Evolutionary conservation across 2,113 vertebrate genomes (phyloP).

Genomic region (Esox niger): DNA sequence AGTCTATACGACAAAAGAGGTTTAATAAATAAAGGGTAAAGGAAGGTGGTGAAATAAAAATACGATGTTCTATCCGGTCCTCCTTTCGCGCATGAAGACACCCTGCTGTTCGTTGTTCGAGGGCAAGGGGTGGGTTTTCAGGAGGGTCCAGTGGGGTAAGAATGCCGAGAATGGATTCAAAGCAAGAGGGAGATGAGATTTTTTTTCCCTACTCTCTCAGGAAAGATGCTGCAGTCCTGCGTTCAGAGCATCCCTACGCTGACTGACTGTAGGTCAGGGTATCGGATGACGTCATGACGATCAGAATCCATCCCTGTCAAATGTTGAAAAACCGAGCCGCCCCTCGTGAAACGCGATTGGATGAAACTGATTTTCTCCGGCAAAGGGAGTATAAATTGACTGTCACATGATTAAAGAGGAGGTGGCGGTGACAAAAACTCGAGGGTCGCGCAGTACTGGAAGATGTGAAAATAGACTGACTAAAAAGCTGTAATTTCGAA

Average conservation of each 20-base stretch:
- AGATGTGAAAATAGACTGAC: neutral
- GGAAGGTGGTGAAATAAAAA: conserved; percentile 35
- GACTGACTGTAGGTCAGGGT: conserved; percentile 69
- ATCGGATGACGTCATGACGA: conserved; percentile 70
- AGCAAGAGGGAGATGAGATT: conserved; percentile 47
- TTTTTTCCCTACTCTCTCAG: conserved; percentile 57
- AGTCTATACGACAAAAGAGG: conserved; percentile 36
- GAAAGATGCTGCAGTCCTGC: conserved; percentile 78
- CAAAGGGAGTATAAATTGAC: conserved; percentile 28
- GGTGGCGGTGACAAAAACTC: conserved; percentile 8
- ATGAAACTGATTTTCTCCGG: conserved; percentile 39
- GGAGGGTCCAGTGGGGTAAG: conserved; percentile 45
- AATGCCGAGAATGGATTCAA: conserved; percentile 38
- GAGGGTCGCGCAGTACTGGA: neutral
- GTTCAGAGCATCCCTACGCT: conserved; percentile 78
- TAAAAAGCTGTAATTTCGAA: too few relatives aligned
- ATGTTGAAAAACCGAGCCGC: conserved; percentile 40
- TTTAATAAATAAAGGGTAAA: conserved; percentile 43
- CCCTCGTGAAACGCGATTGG: conserved; percentile 58
- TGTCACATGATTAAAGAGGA: conserved; percentile 54
- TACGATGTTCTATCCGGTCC: conserved; percentile 48
- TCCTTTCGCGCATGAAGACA: conserved; percentile 54
- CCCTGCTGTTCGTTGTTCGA: conserved; percentile 28
- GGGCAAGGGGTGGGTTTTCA: conserved; percentile 36
- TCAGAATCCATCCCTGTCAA: conserved; percentile 42